These are phyloP conservation scores for Papilio protenor DNA, from an alignment of 2,888 invertebrate species.

Conservation along the genomic window DNA sequence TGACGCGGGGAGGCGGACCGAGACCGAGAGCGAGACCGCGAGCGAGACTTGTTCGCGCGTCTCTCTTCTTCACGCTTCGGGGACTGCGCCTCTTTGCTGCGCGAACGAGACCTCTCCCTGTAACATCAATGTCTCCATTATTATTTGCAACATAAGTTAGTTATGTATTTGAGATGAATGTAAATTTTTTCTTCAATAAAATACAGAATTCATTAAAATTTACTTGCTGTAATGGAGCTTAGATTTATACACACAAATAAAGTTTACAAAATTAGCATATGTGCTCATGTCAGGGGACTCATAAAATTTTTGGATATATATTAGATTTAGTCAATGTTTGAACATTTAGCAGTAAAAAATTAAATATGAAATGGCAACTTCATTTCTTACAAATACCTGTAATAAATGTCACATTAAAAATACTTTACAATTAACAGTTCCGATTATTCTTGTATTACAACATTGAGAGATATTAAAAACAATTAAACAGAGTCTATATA, in stretches of 20 bases:
- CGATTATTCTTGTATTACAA: background rate
- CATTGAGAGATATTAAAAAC: background rate
- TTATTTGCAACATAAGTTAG: background rate
- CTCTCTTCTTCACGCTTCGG: slow-evolving; percentile 76
- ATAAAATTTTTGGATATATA: background rate
- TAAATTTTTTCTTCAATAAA: background rate
- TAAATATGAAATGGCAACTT: background rate
- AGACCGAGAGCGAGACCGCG: slow-evolving; percentile 62
- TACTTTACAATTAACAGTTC: background rate
- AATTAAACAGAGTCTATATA: slow-evolving; percentile 11
- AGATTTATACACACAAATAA: background rate
- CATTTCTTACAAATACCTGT: background rate
- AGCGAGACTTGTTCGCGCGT: slow-evolving; percentile 72
- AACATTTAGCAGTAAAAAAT: background rate
- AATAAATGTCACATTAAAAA: background rate
- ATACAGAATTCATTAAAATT: background rate
- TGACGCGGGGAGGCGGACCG: slow-evolving; percentile 72
- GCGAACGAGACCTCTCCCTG: slow-evolving; percentile 88
- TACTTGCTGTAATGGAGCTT: background rate
- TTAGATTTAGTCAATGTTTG: background rate
- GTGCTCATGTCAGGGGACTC: background rate
- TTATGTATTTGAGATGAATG: background rate
- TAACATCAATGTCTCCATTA: background rate
- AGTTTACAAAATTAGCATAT: background rate
- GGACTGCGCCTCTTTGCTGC: slow-evolving; percentile 85